phyloP scores from a whole-genome alignment of 2,888 invertebrate species.

The Drosophila paramelanica region DNA sequence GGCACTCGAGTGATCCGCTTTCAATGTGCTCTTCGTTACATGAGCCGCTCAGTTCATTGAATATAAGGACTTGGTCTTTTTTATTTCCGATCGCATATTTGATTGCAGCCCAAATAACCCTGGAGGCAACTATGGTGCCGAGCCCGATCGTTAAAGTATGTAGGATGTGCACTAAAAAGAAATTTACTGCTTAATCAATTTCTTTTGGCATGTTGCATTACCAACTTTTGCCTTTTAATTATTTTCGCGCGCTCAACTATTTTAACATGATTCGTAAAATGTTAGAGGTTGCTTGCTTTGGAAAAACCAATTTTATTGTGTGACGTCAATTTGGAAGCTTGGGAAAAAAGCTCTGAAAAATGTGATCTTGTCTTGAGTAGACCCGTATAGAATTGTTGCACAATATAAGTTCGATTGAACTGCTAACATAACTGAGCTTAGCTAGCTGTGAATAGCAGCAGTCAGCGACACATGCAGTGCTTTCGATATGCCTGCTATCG shows the following conservation, averaged over 20 bases:
- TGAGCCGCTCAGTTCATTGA: constrained; percentile 52
- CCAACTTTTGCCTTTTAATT: neutral
- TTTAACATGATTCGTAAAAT: neutral
- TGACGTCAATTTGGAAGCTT: no score
- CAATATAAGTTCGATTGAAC: no score
- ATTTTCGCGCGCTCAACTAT: neutral
- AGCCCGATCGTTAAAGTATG: constrained; percentile 36
- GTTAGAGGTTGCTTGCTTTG: neutral
- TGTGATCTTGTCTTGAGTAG: no score
- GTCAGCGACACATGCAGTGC: constrained; percentile 7
- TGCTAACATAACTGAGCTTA: no score
- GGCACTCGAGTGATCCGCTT: constrained; percentile 7
- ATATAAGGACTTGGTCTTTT: constrained; percentile 32
- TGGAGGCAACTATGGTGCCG: constrained; percentile 37
- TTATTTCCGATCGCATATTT: constrained; percentile 2
- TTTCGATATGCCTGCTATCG: constrained; percentile 43
- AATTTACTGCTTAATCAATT: neutral
- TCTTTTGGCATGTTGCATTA: neutral
- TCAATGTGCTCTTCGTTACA: constrained; percentile 22
- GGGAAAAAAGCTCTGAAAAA: no score
- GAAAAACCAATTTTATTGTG: neutral
- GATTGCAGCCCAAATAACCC: constrained; percentile 15
- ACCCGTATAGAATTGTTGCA: no score
- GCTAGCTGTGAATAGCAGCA: constrained; percentile 2
- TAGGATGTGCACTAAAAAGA: constrained; percentile 22